These are phyloP conservation scores for Leucosticte australis DNA, from an alignment of 2,113 vertebrate genomes.

Conservation along the genomic window DNA sequence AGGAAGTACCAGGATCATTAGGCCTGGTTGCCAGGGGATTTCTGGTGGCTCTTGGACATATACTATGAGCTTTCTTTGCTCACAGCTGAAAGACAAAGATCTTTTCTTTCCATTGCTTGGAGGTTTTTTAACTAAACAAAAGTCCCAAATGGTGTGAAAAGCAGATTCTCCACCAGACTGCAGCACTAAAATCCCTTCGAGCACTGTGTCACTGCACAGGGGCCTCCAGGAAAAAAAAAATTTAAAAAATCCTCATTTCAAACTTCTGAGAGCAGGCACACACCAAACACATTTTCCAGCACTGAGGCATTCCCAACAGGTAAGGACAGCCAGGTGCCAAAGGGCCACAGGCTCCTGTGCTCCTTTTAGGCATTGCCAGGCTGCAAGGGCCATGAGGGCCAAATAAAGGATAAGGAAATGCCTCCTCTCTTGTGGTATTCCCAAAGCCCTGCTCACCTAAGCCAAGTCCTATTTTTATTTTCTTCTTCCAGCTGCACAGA, in stretches of 20 bases:
- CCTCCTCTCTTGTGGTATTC: background rate
- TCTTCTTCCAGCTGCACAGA: background rate
- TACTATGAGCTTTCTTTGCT: slow-evolving; percentile 30
- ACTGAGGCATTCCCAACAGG: background rate
- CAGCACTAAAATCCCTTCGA: background rate
- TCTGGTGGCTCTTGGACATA: slow-evolving; percentile 20
- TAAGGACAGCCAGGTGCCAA: background rate
- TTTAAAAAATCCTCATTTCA: background rate
- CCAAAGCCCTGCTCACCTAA: background rate
- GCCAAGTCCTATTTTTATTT: background rate
- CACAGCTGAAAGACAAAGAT: slow-evolving; percentile 42
- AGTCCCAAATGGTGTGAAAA: background rate
- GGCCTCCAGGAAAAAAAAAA: background rate
- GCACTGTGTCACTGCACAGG: background rate
- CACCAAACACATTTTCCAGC: background rate
- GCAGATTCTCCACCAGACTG: background rate
- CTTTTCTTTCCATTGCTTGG: slow-evolving; percentile 35
- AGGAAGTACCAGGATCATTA: background rate
- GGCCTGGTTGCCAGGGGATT: slow-evolving; percentile 55
- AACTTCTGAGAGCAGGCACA: background rate
- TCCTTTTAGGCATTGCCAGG: background rate
- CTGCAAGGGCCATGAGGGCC: background rate
- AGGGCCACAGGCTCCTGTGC: background rate
- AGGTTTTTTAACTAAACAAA: slow-evolving; percentile 27
- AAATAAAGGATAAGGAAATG: background rate